A percentile compares a stretch with the other conserved stretches of the same genome.
Evolutionary conservation across 2,888 invertebrate species (phyloP).

Genomic region (Augiades crinisus): DNA sequence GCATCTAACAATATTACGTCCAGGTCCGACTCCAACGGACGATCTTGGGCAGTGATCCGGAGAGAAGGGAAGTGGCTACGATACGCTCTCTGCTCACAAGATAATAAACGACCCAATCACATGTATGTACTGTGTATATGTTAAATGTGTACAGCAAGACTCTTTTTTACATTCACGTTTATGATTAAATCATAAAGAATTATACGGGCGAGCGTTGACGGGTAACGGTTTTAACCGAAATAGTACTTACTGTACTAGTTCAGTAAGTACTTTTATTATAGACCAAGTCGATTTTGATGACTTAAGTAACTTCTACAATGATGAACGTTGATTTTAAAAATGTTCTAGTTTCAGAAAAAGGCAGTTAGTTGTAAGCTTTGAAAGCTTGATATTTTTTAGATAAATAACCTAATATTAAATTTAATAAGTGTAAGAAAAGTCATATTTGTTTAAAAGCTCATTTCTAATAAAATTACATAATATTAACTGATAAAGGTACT

Average conservation of each 20-base stretch:
- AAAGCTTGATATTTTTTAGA: too few species aligned
- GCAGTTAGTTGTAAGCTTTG: too few species aligned
- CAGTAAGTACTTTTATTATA: not conserved
- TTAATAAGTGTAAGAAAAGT: too few species aligned
- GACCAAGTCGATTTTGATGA: too few species aligned
- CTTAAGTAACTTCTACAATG: too few species aligned
- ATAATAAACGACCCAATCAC: conserved; percentile 28
- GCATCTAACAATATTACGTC: conserved; percentile 32
- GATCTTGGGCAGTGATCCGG: conserved; percentile 50
- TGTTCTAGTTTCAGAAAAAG: too few species aligned
- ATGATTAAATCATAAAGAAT: conserved; percentile 6
- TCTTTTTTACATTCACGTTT: conserved; percentile 11
- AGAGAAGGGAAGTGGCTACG: conserved; percentile 47
- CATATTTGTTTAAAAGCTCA: too few species aligned
- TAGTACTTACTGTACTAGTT: conserved; percentile 2
- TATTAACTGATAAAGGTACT: too few species aligned
- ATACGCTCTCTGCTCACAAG: conserved; percentile 48
- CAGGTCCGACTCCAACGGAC: conserved; percentile 41
- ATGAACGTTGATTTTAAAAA: too few species aligned
- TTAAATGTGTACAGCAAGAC: conserved; percentile 6
- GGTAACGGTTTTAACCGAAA: conserved; percentile 2
- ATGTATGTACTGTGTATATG: not conserved
- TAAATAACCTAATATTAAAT: too few species aligned
- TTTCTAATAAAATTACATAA: too few species aligned
- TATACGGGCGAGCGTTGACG: not conserved